Evolutionary conservation across 2,113 vertebrate species (phyloP), one percentile per base, ranked within the genome.

Genomic region (Rhinolophus sinicus): DNA sequence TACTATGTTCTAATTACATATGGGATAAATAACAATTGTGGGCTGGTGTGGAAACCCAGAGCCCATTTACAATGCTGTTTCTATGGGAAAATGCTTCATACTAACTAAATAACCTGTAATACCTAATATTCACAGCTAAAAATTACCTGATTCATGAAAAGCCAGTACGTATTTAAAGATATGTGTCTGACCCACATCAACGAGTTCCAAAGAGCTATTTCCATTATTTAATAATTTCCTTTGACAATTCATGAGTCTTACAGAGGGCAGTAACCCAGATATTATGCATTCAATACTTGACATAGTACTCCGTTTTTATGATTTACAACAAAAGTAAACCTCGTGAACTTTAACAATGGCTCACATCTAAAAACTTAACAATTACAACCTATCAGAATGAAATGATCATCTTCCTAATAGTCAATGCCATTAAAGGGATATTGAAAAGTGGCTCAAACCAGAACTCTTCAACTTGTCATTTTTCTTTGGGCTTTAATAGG

Each of bases 221-320:
- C 24, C 5, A 80, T 33, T 94, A 78, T 67, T 95, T 85, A 94
- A 65, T 50, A 88, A 93, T 78, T 92, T 93, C 35, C 38, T 84
- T 91, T 78, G 73, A 88, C 2, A 10, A 54, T 64, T 83, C 35
- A 80, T 52, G 64, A 38, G 30, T 60, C 50, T 58, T 75, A 88
- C 2, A 76, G 54, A 89, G 8, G 47, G 14, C 33, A 96, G 54
- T 35, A 88, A 69, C 24, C 21, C 11, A 93, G 67, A 56, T 30
- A 67, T 12, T 47, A 65, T 35, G 28, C 85, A 72, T 58, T 72
- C 8, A 56, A 65, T 9, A n/a, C 15, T 78, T 83, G 62, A 11
- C 67, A 69, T 52, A 44, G 8, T 35, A 47, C 28, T 84, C 22
- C 50, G 70, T 80, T 92, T 88, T 81, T 18, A 70, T 72, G 18